Evolutionary conservation across 2,113 vertebrate species (phyloP), one percentile per base, ranked within the genome.

Genomic region (Malurus elegans): DNA sequence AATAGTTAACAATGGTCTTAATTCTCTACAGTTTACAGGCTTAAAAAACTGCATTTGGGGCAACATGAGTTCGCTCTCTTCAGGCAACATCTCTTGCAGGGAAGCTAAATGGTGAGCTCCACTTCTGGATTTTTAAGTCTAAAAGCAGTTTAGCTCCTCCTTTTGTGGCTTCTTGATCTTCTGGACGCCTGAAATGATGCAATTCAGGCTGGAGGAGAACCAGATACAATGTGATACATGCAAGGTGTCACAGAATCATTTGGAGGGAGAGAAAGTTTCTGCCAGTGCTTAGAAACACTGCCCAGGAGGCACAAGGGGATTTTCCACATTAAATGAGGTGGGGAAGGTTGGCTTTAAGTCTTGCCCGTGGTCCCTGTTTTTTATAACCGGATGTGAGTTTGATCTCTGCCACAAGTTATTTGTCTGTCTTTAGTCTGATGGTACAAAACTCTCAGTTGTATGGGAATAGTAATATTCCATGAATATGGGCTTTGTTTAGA

Each of bases 21-120:
- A 7, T 91, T 51, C 42, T 90, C 12, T 32, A 26, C 56, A 60
- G 14, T 54, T 88, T 18, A 17, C 40, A 70, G 15, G 81, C 12
- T 56, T 31, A 2, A 71, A 72, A 78, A 86, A 12, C 48, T 50
- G 11, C 7, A 1, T 51, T 29, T 51, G 58, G 6, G 17, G 10
- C 21, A 4, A 58, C 17, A 78, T 57, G 76, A 94, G 28, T 91
- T 80, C 26, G 2, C 45, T 21, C 1, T 12, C 51, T 76, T 23
- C 50, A 13, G n/a, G 44, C 18, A 67, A 9, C 32, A 3, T 2
- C 1, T 0, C 65, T 50, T 21, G 29, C 17, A 24, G 4, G 1
- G 51, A 91, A 88, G 31, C 76, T 54, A 61, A 92, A 38, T 1
- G 32, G 91, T 95, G 31, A 97, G 83, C 21, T 88, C 34, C 28